A percentile compares a stretch with the other conserved stretches of the same genome.
Conservation (phyloP, 30 jellyfish, hydroid and myxozoan genomes). For the Mastigias papua region DNA sequence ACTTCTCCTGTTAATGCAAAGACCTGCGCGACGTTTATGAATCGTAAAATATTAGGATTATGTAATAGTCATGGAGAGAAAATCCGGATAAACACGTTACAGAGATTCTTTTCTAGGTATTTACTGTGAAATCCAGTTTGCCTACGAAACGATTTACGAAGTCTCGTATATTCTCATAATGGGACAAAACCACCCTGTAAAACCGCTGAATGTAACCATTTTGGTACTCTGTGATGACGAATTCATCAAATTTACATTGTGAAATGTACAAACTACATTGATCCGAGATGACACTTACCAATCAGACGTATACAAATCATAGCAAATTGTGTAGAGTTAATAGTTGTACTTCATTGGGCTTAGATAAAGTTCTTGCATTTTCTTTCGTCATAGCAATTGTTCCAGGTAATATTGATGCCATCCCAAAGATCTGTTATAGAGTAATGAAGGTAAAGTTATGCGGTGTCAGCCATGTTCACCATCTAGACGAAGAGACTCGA, state of each 20-base stretch:
- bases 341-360: background rate
- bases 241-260: background rate
- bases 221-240: background rate
- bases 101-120: slow-evolving; percentile 49
- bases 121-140: slow-evolving; percentile 57
- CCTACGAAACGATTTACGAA: slow-evolving; percentile 11
- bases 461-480: background rate
- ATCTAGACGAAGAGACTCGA: background rate
- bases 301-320: background rate
- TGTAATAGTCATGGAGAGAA: slow-evolving; percentile 24
- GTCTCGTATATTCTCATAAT: background rate
- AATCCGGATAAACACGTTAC: slow-evolving; percentile 58
- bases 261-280: background rate
- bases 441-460: background rate
- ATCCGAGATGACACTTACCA: background rate
- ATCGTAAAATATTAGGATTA: slow-evolving; percentile 42
- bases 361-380: background rate
- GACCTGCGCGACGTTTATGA: slow-evolving; percentile 2
- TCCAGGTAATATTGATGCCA: background rate
- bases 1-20: slow-evolving; percentile 23
- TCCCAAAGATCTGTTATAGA: background rate
- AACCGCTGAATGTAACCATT: background rate
- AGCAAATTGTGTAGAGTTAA: background rate
- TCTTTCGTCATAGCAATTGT: background rate
- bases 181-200: background rate